phyloP scores from a whole-genome alignment of 2,797 vertebrate species.

The Notolepis coatsorum region DNA sequence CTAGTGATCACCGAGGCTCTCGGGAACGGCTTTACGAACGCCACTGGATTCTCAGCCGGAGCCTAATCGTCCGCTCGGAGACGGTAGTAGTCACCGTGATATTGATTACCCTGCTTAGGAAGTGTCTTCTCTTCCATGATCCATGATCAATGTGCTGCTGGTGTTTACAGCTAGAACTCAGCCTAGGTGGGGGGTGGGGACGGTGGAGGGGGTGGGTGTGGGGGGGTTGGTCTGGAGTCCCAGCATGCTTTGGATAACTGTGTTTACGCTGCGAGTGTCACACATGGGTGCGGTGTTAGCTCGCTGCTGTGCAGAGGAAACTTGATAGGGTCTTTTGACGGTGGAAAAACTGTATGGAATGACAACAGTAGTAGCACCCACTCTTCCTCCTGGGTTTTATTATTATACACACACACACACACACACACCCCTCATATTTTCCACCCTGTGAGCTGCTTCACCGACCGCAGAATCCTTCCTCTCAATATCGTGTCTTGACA shows the following conservation, averaged over 20 bases:
- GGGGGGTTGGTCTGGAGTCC: too few relatives aligned
- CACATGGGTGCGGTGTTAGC: too few relatives aligned
- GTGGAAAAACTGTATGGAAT: conserved; percentile 64
- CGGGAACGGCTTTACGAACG: too few relatives aligned
- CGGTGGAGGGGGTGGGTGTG: too few relatives aligned
- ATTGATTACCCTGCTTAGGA: too few relatives aligned
- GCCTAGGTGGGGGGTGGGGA: too few relatives aligned
- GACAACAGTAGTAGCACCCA: conserved; percentile 62
- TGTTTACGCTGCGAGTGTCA: conserved; percentile 12
- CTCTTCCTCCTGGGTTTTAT: conserved; percentile 63
- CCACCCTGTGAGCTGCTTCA: conserved; percentile 41
- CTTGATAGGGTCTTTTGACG: background rate
- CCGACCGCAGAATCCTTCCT: conserved; percentile 22
- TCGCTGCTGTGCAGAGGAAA: conserved; percentile 32
- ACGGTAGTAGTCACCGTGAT: too few relatives aligned
- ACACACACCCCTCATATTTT: conserved; percentile 59
- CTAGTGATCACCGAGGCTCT: too few relatives aligned
- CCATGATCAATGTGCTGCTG: too few relatives aligned
- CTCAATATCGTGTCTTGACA: conserved; percentile 36
- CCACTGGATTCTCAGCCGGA: too few relatives aligned
- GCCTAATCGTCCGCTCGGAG: too few relatives aligned
- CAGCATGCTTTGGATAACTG: conserved; percentile 5
- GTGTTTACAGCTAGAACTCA: conserved; percentile 9
- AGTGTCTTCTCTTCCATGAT: too few relatives aligned
- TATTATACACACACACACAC: conserved; percentile 27